A percentile compares a stretch with the other conserved stretches of the same genome.
phyloP scores from a whole-genome alignment of 2,113 vertebrate genomes.

The Lophura nycthemera region DNA sequence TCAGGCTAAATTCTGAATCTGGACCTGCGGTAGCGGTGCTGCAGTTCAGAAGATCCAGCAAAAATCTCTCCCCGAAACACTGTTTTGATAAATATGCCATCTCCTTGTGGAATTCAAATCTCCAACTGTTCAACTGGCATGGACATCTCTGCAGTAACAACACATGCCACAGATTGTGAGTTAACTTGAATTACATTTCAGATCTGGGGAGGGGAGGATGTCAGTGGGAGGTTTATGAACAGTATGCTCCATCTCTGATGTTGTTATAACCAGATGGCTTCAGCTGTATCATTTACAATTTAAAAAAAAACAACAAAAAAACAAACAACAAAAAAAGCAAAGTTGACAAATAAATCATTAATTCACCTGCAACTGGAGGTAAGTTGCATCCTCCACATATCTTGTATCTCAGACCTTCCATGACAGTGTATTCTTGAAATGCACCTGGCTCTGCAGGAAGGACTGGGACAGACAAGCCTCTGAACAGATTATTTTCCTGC shows the following conservation, averaged over 20 bases:
- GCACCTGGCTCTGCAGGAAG: not conserved
- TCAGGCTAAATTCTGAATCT: not conserved
- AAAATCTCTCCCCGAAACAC: conserved; percentile 43
- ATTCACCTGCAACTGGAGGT: not conserved
- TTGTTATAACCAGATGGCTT: conserved; percentile 78
- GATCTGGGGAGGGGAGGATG: conserved; percentile 66
- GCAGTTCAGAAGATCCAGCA: not conserved
- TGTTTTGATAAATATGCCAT: conserved; percentile 74
- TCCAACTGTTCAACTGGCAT: conserved; percentile 79
- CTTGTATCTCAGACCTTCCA: not conserved
- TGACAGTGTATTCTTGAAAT: not conserved
- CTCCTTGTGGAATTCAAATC: conserved; percentile 70
- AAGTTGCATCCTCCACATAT: not conserved
- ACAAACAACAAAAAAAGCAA: conserved; percentile 14
- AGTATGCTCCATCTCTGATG: conserved; percentile 75
- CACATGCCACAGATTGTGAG: conserved; percentile 68
- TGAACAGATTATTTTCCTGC: not conserved
- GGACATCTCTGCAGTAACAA: conserved; percentile 61
- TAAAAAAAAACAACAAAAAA: conserved; percentile 38
- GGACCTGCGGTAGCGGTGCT: not conserved
- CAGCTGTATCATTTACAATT: conserved; percentile 69
- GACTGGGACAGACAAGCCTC: not conserved
- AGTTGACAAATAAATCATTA: not conserved
- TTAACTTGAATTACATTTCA: conserved; percentile 72
- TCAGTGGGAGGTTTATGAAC: conserved; percentile 76